Percentiles rank a stretch among this genome's conserved stretches.
Conservation (phyloP, 2,888 invertebrate genomes). For the Leucoma salicis region DNA sequence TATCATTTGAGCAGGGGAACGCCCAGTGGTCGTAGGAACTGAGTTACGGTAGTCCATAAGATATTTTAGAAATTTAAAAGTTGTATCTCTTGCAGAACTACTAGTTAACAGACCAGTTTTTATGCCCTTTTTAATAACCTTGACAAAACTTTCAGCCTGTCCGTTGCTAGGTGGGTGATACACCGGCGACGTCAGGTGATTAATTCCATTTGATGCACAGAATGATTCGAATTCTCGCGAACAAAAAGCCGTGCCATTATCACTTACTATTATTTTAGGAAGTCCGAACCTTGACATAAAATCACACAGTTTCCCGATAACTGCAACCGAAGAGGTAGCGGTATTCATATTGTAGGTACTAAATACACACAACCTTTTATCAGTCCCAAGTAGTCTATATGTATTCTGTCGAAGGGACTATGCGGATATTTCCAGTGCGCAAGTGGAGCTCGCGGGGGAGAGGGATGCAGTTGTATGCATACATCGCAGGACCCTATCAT, state of each 20-base stretch:
- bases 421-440: background rate
- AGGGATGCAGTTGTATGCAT: slow-evolving; percentile 1
- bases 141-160: background rate
- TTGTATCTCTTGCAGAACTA: no score
- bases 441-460: slow-evolving; percentile 1
- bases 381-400: background rate
- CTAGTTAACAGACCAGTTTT: no score
- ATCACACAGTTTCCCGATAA: slow-evolving; percentile 1
- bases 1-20: background rate
- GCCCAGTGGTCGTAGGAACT: background rate
- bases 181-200: background rate
- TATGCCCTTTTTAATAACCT: background rate
- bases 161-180: background rate
- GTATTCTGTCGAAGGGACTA: background rate
- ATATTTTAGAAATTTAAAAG: no score
- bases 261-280: slow-evolving; percentile 1
- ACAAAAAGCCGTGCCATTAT: background rate
- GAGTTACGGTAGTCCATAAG: no score
- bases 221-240: no score
- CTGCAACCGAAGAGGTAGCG: background rate
- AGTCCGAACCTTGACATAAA: slow-evolving; percentile 10
- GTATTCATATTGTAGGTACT: background rate
- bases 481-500: no score
- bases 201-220: background rate
- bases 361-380: background rate